A percentile compares a stretch with the other conserved stretches of the same genome.
phyloP scores from a whole-genome alignment of 2,888 invertebrate genomes.

The Drosophila barbarae region DNA sequence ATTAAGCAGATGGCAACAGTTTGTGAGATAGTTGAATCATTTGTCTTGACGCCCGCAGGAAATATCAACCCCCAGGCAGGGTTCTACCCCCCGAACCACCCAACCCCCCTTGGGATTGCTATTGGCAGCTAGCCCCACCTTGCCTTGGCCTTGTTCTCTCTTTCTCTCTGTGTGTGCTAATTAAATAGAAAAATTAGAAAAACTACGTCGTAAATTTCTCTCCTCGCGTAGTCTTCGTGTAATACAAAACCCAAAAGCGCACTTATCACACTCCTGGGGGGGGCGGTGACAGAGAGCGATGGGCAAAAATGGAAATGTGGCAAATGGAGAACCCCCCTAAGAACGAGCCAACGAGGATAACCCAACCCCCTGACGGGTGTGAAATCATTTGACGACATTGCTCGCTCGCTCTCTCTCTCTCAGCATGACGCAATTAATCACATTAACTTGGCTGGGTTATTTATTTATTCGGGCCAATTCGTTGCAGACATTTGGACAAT shows the following conservation, averaged over 20 bases:
- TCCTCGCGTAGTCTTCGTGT: slow-evolving; percentile 50
- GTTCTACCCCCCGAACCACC: no score
- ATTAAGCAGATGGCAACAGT: slow-evolving; percentile 70
- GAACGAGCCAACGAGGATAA: slow-evolving; percentile 1
- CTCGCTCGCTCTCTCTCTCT: slow-evolving; percentile 20
- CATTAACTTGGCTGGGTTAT: slow-evolving; percentile 59
- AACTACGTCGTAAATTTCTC: slow-evolving; percentile 69
- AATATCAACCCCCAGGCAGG: slow-evolving; percentile 13
- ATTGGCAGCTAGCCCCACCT: slow-evolving; percentile 51
- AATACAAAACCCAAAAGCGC: slow-evolving; percentile 61
- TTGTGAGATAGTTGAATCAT: slow-evolving; percentile 63
- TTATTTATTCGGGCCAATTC: slow-evolving; percentile 33
- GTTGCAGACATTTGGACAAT: slow-evolving; percentile 15
- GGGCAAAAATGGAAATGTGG: slow-evolving; percentile 1
- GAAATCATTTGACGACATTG: slow-evolving; percentile 69
- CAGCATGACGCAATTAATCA: slow-evolving; percentile 74
- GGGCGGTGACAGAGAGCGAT: slow-evolving; percentile 21
- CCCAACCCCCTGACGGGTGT: slow-evolving; percentile 50
- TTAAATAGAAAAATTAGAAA: slow-evolving; percentile 74
- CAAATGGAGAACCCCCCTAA: slow-evolving; percentile 1
- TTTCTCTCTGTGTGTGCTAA: slow-evolving; percentile 43
- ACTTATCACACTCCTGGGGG: slow-evolving; percentile 64
- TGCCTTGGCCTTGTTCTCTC: slow-evolving; percentile 14
- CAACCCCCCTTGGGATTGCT: not conserved
- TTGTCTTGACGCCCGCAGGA: slow-evolving; percentile 59